These are phyloP conservation scores for Hestina assimilis DNA, from an alignment of 1,140 invertebrate genomes.

Conservation along the genomic window DNA sequence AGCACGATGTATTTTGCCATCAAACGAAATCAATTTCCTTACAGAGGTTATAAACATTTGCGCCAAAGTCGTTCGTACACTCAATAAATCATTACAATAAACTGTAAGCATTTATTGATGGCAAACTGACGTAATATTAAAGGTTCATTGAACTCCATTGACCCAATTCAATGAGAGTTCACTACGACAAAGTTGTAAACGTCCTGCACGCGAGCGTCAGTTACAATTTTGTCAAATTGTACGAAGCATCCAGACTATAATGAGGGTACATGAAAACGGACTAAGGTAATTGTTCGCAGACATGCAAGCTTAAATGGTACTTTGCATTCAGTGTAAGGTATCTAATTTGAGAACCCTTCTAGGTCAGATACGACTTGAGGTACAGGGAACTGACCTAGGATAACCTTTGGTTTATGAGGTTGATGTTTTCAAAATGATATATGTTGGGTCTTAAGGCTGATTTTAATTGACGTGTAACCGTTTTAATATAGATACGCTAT, in stretches of 20 bases:
- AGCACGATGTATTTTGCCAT: neutral
- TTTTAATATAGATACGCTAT: neutral
- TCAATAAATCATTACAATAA: conserved; percentile 18
- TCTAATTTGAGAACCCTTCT: conserved; percentile 26
- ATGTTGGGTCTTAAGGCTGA: neutral
- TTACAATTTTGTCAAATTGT: conserved; percentile 37
- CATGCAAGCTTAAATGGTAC: conserved; percentile 32
- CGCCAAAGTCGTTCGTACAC: conserved; percentile 4
- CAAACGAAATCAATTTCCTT: conserved; percentile 8
- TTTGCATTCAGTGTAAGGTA: conserved; percentile 20
- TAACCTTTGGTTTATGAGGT: conserved; percentile 3
- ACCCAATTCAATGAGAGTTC: conserved; percentile 15
- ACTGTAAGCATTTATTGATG: conserved; percentile 13
- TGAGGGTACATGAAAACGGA: conserved; percentile 36
- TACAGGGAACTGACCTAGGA: conserved; percentile 7
- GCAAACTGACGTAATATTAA: conserved; percentile 25
- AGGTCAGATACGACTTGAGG: conserved; percentile 13
- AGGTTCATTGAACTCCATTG: conserved; percentile 19
- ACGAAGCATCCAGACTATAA: conserved; percentile 26
- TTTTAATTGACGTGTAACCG: conserved; percentile 4
- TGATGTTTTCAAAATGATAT: conserved; percentile 7
- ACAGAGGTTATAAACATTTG: conserved; percentile 12
- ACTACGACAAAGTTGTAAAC: conserved; percentile 27
- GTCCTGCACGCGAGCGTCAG: conserved; percentile 23
- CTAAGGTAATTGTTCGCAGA: conserved; percentile 35